These are phyloP conservation scores for Paratrypauchen microcephalus DNA, from an alignment of 2,797 vertebrate genomes.

Conservation along the genomic window DNA sequence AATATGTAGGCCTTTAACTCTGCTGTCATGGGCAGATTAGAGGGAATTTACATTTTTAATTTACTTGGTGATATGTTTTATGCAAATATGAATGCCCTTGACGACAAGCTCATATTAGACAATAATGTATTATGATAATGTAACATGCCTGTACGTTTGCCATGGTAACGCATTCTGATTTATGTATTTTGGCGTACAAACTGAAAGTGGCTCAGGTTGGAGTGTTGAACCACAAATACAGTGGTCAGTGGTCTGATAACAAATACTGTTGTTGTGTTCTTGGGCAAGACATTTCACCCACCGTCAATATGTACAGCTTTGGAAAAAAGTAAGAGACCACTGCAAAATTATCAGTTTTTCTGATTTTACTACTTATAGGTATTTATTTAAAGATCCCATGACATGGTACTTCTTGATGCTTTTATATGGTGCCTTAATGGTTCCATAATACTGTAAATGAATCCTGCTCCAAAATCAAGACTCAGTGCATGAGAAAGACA, in stretches of 20 bases:
- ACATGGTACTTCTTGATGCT: too few relatives aligned
- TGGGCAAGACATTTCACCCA: background rate
- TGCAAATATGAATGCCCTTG: conserved; percentile 39
- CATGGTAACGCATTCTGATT: background rate
- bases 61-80: conserved; percentile 52
- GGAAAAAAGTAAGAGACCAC: too few relatives aligned
- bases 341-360: too few relatives aligned
- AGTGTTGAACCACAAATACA: background rate
- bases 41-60: conserved; percentile 62
- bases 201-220: background rate
- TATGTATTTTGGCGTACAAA: background rate
- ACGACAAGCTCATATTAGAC: background rate
- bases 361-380: too few relatives aligned
- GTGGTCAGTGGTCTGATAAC: too few relatives aligned
- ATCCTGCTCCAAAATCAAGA: too few relatives aligned
- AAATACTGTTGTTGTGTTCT: background rate
- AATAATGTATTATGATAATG: background rate
- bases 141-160: background rate
- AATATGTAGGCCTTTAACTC: conserved; percentile 23
- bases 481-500: too few relatives aligned
- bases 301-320: too few relatives aligned
- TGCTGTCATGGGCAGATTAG: conserved; percentile 36
- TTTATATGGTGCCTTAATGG: too few relatives aligned
- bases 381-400: too few relatives aligned
- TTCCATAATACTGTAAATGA: too few relatives aligned